Percentiles rank a stretch among this genome's conserved stretches.
phyloP scores from a whole-genome alignment of 37 sponge, comb jelly and placozoan genomes.

The Aphrocallistes beatrix region DNA sequence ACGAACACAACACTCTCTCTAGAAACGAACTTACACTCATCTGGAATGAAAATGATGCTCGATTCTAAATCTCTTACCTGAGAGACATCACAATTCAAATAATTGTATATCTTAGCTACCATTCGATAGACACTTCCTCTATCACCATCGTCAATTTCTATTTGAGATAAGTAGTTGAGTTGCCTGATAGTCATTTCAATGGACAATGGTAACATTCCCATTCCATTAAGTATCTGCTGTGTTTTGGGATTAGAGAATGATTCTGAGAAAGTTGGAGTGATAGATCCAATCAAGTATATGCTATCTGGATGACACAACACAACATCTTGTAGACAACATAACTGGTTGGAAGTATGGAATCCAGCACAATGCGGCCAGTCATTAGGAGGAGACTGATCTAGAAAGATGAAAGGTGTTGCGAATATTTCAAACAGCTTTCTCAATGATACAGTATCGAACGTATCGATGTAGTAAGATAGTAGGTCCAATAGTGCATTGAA shows the following conservation, averaged over 20 bases:
- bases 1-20: not conserved
- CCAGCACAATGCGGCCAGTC: not conserved
- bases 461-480: not conserved
- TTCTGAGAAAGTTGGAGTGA: no score
- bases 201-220: not conserved
- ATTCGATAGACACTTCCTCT: not conserved
- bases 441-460: not conserved
- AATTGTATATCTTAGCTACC: not conserved
- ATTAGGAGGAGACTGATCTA: not conserved
- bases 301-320: not conserved
- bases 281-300: not conserved
- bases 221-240: not conserved
- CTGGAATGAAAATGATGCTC: not conserved
- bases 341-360: not conserved
- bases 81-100: not conserved
- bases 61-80: not conserved
- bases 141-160: not conserved
- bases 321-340: not conserved
- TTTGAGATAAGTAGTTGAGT: not conserved
- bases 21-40: not conserved
- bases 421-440: not conserved
- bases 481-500: not conserved
- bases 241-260: no score
- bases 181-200: not conserved
- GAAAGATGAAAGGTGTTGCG: not conserved